These are phyloP conservation scores for Pantherophis alleghaniensis DNA, from an alignment of 2,797 vertebrate species.

Conservation along the genomic window DNA sequence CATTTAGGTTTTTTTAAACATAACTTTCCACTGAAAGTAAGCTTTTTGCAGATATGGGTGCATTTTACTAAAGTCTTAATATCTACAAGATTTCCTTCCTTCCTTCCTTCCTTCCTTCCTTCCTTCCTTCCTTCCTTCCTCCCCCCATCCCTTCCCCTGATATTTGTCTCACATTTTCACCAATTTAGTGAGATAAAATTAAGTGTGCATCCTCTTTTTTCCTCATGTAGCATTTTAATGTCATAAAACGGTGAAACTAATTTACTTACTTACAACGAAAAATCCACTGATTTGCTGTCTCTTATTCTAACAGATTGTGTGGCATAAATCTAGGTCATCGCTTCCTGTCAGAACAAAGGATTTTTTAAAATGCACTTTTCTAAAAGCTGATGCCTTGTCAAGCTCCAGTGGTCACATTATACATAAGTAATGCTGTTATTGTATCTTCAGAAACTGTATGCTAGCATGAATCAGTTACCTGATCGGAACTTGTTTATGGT, in stretches of 20 bases:
- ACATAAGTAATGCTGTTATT: slow-evolving; percentile 14
- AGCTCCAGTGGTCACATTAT: slow-evolving; percentile 7
- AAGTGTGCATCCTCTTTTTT: slow-evolving; percentile 27
- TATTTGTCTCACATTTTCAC: slow-evolving; percentile 19
- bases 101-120: no score
- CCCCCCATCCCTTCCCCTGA: background rate
- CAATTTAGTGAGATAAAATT: slow-evolving; percentile 35
- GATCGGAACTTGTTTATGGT: background rate
- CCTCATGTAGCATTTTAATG: slow-evolving; percentile 13
- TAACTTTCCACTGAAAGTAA: slow-evolving; percentile 57
- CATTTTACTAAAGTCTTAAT: slow-evolving; percentile 26
- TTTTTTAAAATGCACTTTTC: slow-evolving; percentile 36
- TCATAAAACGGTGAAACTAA: slow-evolving; percentile 18
- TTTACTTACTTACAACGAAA: slow-evolving; percentile 33
- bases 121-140: no score
- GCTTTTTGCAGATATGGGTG: slow-evolving; percentile 57
- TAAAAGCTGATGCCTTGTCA: slow-evolving; percentile 31
- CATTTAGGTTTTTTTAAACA: slow-evolving; percentile 65
- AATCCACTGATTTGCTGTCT: slow-evolving; percentile 8
- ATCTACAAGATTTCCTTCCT: no score
- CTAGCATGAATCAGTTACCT: background rate
- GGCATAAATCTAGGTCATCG: slow-evolving; percentile 39
- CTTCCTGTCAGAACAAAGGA: slow-evolving; percentile 16
- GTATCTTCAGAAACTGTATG: slow-evolving; percentile 2
- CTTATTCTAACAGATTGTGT: slow-evolving; percentile 31